These are phyloP conservation scores for Candoia aspera DNA, from an alignment of 2,113 vertebrate genomes.

Conservation along the genomic window DNA sequence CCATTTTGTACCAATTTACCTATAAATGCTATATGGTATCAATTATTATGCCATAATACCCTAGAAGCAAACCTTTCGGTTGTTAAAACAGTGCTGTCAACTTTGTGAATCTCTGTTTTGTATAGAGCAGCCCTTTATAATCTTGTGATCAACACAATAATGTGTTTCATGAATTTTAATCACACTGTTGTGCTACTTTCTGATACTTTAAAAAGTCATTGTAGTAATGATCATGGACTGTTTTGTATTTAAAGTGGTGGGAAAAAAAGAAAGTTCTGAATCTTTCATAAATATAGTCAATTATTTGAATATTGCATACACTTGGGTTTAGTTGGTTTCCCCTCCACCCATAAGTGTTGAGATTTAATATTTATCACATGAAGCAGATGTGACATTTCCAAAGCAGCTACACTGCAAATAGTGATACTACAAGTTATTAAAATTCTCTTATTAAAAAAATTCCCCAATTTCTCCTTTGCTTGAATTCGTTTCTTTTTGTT, in stretches of 20 bases:
- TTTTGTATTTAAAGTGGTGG: conserved; percentile 57
- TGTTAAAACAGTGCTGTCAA: conserved; percentile 10
- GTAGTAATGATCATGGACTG: conserved; percentile 69
- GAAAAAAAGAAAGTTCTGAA: conserved; percentile 16
- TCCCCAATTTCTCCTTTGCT: conserved; percentile 50
- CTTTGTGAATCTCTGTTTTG: conserved; percentile 3
- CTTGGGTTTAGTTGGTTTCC: conserved; percentile 17
- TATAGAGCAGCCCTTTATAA: conserved; percentile 47
- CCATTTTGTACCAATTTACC: conserved; percentile 14
- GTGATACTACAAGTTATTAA: conserved; percentile 72
- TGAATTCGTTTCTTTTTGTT: conserved; percentile 62
- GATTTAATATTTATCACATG: conserved; percentile 73
- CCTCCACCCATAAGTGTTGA: conserved; percentile 68
- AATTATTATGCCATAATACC: conserved; percentile 48
- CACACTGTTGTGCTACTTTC: conserved; percentile 68
- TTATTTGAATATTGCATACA: conserved; percentile 71
- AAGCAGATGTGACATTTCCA: conserved; percentile 69
- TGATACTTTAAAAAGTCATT: conserved; percentile 71
- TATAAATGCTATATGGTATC: conserved; percentile 10
- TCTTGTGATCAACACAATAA: conserved; percentile 64
- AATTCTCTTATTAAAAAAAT: conserved; percentile 68
- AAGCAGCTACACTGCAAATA: conserved; percentile 72
- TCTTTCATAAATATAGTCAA: conserved; percentile 72
- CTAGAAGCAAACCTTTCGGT: background rate
- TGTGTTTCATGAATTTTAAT: conserved; percentile 62